A percentile compares a stretch with the other conserved stretches of the same genome.
Evolutionary conservation across 1,140 invertebrate species (phyloP).

Genomic region (Calosoma granatense): DNA sequence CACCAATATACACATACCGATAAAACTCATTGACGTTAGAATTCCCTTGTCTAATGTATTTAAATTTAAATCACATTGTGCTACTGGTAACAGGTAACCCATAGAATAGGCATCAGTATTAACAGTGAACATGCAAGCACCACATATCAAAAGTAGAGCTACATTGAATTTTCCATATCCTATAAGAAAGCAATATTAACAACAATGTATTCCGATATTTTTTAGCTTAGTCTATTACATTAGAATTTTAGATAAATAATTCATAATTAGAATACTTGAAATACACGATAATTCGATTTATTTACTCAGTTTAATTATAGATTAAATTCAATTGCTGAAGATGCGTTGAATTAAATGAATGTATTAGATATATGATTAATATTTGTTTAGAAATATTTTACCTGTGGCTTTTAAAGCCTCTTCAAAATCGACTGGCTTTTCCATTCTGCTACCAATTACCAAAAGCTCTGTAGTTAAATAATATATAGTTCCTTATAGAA

Average conservation of each 20-base stretch:
- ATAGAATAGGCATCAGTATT: constrained; percentile 16
- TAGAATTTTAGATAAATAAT: background rate
- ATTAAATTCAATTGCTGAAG: too few species aligned
- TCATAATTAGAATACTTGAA: too few species aligned
- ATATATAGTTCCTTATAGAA: background rate
- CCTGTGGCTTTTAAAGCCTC: constrained; percentile 14
- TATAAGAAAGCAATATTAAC: too few species aligned
- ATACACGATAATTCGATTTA: too few species aligned
- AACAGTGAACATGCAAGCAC: constrained; percentile 15
- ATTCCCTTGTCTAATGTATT: constrained; percentile 19
- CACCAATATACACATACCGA: constrained; percentile 14
- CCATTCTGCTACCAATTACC: background rate
- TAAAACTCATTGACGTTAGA: constrained; percentile 18
- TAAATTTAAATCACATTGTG: constrained; percentile 24
- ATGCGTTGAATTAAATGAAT: too few species aligned
- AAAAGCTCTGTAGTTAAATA: background rate
- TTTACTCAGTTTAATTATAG: too few species aligned
- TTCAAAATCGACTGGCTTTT: constrained; percentile 15
- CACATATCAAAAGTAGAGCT: constrained; percentile 16
- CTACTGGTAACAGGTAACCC: constrained; percentile 19
- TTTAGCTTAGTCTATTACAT: too few species aligned
- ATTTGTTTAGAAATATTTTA: constrained; percentile 11
- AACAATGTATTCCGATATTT: too few species aligned
- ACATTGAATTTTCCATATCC: constrained; percentile 23
- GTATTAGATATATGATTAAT: too few species aligned